Conservation (phyloP, 2,113 vertebrate species). For the Todiramphus chloris region DNA sequence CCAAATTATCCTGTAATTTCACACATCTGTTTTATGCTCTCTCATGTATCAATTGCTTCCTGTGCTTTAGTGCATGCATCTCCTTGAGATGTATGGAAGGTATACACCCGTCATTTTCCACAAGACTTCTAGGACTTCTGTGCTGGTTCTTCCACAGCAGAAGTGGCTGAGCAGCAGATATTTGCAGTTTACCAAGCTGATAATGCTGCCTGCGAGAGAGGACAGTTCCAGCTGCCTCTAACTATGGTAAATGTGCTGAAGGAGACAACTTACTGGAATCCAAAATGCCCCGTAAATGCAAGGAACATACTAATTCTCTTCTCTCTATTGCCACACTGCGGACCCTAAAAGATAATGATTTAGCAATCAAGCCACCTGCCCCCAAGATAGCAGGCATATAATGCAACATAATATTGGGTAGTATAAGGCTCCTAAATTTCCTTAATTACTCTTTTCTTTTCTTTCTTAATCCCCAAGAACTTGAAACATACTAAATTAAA, state of each 20-base stretch:
- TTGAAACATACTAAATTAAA: background rate
- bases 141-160: background rate
- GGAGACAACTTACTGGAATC: background rate
- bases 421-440: background rate
- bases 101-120: background rate
- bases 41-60: background rate
- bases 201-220: background rate
- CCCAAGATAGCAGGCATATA: background rate
- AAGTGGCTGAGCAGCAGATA: background rate
- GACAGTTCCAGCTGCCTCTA: background rate
- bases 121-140: background rate
- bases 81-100: background rate
- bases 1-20: background rate
- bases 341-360: constrained; percentile 13
- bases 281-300: background rate
- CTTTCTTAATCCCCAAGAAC: constrained; percentile 10
- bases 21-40: background rate
- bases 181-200: background rate
- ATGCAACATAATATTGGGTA: background rate
- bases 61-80: fast-evolving
- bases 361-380: constrained; percentile 1
- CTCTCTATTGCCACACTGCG: background rate
- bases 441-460: background rate
- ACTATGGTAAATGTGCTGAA: background rate
- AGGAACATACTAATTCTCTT: background rate